These are phyloP conservation scores for Micronisus gabar DNA, from an alignment of 2,113 vertebrate genomes.

Conservation along the genomic window DNA sequence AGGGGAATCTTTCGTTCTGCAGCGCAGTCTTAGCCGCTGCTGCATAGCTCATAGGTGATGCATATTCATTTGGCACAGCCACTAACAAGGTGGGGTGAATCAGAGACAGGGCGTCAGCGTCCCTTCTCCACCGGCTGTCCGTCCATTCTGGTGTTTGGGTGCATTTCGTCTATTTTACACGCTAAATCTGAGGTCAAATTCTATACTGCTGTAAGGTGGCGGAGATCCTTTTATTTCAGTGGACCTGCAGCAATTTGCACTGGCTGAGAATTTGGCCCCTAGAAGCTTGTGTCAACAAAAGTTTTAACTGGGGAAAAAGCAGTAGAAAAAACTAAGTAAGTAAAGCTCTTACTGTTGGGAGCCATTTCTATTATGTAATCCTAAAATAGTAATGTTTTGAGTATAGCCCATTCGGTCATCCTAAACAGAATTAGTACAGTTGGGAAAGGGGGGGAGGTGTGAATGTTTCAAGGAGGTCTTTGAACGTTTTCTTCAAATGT, in stretches of 20 bases:
- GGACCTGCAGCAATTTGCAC: conserved; percentile 31
- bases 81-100: neutral
- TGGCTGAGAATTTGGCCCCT: conserved; percentile 23
- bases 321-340: conserved; percentile 11
- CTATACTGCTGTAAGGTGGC: neutral
- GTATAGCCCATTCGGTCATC: conserved; percentile 43
- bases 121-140: neutral
- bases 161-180: conserved; percentile 6
- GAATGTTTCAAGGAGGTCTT: conserved; percentile 78
- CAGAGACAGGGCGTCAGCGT: neutral
- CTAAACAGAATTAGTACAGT: conserved; percentile 65
- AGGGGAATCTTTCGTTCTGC: neutral
- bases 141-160: neutral
- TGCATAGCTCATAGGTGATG: neutral
- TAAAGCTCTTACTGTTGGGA: conserved; percentile 48
- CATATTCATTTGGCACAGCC: neutral
- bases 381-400: conserved; percentile 47
- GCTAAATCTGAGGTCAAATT: neutral
- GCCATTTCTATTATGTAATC: conserved; percentile 53
- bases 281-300: conserved; percentile 53
- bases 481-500: conserved; percentile 87
- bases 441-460: conserved; percentile 35
- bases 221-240: conserved; percentile 14
- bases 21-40: neutral
- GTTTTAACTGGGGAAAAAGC: conserved; percentile 58